Evolutionary conservation across 2,888 invertebrate species (phyloP), one percentile per base, ranked within the genome.

Genomic region (Brachyptera risi): DNA sequence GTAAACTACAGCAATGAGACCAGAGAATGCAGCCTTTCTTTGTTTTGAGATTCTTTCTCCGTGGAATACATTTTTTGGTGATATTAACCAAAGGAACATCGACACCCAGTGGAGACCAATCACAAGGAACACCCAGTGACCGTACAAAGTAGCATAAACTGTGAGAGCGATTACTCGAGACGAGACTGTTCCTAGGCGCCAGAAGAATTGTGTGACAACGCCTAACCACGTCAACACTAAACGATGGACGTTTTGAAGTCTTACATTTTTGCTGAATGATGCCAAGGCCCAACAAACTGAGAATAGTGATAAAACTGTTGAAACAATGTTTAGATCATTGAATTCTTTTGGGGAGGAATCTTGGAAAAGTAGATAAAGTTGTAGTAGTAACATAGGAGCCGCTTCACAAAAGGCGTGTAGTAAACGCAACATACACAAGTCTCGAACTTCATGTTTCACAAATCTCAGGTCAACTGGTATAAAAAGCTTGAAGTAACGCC

Each of bases 271-370:
- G 73, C 89, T 91, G 75, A 92, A 94, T 68, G 92, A 92, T 19
- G 93, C 92, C 26, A 95, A 80, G 47, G 92, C 89, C 94, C 94
- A 94, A 71, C 92, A 92, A 50, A 92, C 87, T 62, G 88, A 90
- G 78, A 93, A 89, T 51, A 94, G 76, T 0, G 91, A 92, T 1
- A 93, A 75, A 0, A 86, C 84, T 3, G 91, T 88, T 0, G 93
- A 91, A 37, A 92, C 88, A 63, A 88, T 84, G 69, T 90, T 87
- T 63, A 93, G 75, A 73, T 92, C 88, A 15, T 85, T 83, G 65
- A 90, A 84, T 63, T 88, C 72, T 15, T 75, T 75, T 1, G 72
- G 71, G 11, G 71, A 68, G 4, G 73, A 64, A 68, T 72, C 76
- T 65, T 73, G 78, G 73, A 76, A 82, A 62, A 92, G 76, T 49